Evolutionary conservation across 2,797 vertebrate species (phyloP), one percentile per base, ranked within the genome.

Genomic region (Rhabdophis nuchalis): DNA sequence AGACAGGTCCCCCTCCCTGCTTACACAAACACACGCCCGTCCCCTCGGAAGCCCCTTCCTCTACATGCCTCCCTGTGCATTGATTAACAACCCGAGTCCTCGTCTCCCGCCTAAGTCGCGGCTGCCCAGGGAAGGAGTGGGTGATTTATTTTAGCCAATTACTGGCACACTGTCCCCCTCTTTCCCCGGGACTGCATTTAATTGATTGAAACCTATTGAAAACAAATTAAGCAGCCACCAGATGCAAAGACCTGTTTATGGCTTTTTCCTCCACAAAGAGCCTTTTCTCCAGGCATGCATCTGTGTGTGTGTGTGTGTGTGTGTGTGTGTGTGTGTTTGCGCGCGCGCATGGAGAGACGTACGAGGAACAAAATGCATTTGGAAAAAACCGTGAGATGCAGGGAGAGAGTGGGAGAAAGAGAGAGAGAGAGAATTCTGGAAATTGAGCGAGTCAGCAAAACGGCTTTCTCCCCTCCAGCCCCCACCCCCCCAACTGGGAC

Each of bases 71-170:
- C 54, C 41, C 46, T 0, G 61, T 54, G 86, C 90, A 94, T 90
- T 95, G 94, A 96, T 95, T 93, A 95, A 89, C 94, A 94, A 94
- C 92, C 77, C 53, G 92, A 92, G 91, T 91, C n/a, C n/a, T n/a
- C 87, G 85, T 89, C 77, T 93, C 93, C 20, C 20, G 91, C 92
- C 97, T 94, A 94, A 23, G 23, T 6, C 52, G 95, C 82, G 57
- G 92, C 95, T 58, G 94, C 95, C 14, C 61, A 68, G 92, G 86
- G 95, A 97, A 89, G 90, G 52, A 85, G 92, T 8, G 86, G 96
- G 96, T 97, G 96, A 98, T 98, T 98, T 98, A 98, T 98, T 97
- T 94, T 95, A 97, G 94, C 97, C 98, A 98, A 98, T 98, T 98
- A 98, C 95, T 93, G 23, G 95, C 93, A 94, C 94, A 68, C 96